phyloP scores from a whole-genome alignment of 53 echinoderm and acorn worm species.

The Holothuria scabra region DNA sequence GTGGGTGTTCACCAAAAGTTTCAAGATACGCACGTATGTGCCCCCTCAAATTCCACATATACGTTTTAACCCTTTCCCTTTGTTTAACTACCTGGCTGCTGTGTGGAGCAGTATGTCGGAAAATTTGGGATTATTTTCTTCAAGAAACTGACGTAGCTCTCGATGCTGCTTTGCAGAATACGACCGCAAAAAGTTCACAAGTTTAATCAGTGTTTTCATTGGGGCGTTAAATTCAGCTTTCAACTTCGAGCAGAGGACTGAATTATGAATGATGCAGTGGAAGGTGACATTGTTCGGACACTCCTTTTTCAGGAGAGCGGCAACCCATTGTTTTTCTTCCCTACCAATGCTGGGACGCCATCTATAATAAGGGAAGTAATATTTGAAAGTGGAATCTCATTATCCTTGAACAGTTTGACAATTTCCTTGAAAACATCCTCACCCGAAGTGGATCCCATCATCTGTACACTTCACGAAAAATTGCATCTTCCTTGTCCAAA shows the following conservation, averaged over 20 bases:
- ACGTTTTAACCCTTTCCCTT: too few relatives aligned
- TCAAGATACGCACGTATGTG: too few relatives aligned
- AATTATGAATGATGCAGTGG: conserved; percentile 59
- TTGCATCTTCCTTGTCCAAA: conserved; percentile 29
- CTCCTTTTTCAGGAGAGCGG: conserved; percentile 50
- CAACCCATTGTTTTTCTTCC: conserved; percentile 42
- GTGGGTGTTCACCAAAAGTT: too few relatives aligned
- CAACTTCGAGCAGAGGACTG: conserved; percentile 50
- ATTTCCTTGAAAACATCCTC: conserved; percentile 33
- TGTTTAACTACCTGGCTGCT: too few relatives aligned
- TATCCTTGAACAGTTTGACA: conserved; percentile 37
- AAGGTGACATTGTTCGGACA: conserved; percentile 46
- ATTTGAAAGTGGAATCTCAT: conserved; percentile 48
- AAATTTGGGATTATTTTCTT: too few relatives aligned
- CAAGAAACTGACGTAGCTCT: conserved; percentile 50
- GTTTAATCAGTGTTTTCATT: conserved; percentile 22
- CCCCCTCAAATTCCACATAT: too few relatives aligned
- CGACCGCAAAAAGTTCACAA: conserved; percentile 47
- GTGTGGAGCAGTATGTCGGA: too few relatives aligned
- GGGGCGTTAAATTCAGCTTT: conserved; percentile 44
- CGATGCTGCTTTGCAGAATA: conserved; percentile 55
- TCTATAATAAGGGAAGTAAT: conserved; percentile 53
- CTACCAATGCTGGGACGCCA: conserved; percentile 58
- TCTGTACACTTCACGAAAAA: conserved; percentile 34
- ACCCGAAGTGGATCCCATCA: conserved; percentile 22